These are phyloP conservation scores for Rallus limicola DNA, from an alignment of 2,113 vertebrate genomes.

Conservation along the genomic window DNA sequence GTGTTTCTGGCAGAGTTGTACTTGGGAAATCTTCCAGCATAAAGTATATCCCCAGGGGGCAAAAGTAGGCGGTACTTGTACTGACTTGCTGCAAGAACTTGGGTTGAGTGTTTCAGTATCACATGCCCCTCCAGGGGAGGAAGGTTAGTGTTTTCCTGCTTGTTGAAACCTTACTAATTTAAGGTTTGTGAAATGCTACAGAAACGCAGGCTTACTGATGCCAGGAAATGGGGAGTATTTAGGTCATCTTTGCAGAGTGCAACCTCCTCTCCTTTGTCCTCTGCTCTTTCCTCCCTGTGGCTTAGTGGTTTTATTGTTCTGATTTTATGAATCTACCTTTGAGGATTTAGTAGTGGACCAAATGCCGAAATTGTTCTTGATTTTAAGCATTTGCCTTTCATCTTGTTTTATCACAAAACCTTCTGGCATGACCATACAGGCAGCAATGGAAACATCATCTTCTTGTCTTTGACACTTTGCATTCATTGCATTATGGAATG, in stretches of 20 bases:
- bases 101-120: background rate
- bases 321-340: background rate
- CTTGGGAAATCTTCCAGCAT: background rate
- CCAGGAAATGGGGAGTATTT: background rate
- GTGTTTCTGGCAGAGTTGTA: background rate
- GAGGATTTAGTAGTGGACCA: background rate
- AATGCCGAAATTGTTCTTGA: background rate
- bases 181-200: background rate
- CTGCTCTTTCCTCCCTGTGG: background rate
- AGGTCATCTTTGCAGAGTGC: background rate
- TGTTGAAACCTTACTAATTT: background rate
- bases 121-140: background rate
- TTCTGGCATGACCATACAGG: background rate
- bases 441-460: background rate
- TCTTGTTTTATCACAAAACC: background rate
- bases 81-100: background rate
- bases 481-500: background rate
- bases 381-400: background rate
- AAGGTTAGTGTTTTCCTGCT: background rate
- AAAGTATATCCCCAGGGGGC: background rate
- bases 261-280: background rate
- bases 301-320: background rate
- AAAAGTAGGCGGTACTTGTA: background rate
- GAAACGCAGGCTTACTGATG: background rate
- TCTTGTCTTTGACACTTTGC: background rate